phyloP scores from a whole-genome alignment of 2,113 vertebrate species.

The Ciconia maguari region DNA sequence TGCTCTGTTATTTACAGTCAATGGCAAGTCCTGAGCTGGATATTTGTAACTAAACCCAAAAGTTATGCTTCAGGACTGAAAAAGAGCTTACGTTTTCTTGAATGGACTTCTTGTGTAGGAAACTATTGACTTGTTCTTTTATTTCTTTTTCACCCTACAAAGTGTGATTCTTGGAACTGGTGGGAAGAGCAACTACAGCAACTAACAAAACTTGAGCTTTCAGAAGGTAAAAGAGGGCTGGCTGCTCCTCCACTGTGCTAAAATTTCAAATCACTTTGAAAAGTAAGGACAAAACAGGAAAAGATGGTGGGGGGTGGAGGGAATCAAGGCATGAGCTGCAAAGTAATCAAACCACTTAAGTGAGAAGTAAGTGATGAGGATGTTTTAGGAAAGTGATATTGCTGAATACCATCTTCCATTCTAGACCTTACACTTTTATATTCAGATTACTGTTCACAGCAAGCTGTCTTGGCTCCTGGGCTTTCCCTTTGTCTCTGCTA shows the following conservation, averaged over 20 bases:
- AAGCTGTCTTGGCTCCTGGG: slow-evolving; percentile 6
- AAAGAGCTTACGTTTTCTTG: neutral
- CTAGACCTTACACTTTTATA: slow-evolving; percentile 8
- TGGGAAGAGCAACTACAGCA: neutral
- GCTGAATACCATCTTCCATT: neutral
- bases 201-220: neutral
- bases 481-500: slow-evolving; percentile 47
- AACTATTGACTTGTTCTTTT: neutral
- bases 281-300: neutral
- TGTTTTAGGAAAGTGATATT: neutral
- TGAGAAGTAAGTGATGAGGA: neutral
- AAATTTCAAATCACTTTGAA: slow-evolving; percentile 13
- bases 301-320: neutral
- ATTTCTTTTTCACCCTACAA: neutral
- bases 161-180: neutral
- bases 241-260: neutral
- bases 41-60: neutral
- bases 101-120: neutral
- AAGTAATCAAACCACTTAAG: slow-evolving; percentile 45
- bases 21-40: neutral
- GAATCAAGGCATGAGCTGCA: neutral
- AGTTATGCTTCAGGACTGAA: neutral
- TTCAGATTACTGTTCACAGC: slow-evolving; percentile 33
- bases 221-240: neutral
- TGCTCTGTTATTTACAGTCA: neutral